phyloP scores from a whole-genome alignment of 2,888 invertebrate species.

The Cactoblastis cactorum region DNA sequence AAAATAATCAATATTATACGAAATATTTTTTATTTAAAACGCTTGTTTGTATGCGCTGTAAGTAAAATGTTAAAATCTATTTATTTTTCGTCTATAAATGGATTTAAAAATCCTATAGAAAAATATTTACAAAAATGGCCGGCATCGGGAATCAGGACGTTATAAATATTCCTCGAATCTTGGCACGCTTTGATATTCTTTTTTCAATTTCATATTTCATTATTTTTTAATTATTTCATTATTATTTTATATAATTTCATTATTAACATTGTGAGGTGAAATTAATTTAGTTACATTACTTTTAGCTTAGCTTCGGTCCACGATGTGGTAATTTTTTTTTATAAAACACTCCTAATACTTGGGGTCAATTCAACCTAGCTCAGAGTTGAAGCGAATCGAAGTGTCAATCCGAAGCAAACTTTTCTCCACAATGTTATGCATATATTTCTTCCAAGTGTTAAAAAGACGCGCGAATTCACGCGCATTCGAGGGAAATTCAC shows the following conservation, averaged over 20 bases:
- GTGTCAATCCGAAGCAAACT: too few species aligned
- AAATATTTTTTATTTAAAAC: conserved; percentile 6
- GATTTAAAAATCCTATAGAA: conserved; percentile 49
- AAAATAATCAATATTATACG: not conserved
- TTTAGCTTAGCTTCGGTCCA: too few species aligned
- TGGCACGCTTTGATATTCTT: conserved; percentile 46
- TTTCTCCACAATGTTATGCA: too few species aligned
- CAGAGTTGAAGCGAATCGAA: too few species aligned
- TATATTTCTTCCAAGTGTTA: too few species aligned
- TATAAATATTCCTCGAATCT: conserved; percentile 26
- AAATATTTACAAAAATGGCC: conserved; percentile 54
- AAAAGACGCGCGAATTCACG: too few species aligned
- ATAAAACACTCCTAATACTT: too few species aligned
- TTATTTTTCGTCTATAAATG: conserved; percentile 35
- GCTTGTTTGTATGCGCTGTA: conserved; percentile 18
- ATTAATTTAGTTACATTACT: too few species aligned
- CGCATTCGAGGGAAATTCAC: too few species aligned
- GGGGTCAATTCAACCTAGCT: too few species aligned
- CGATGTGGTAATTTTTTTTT: too few species aligned
- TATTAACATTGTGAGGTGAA: too few species aligned
- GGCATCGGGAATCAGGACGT: conserved; percentile 44
- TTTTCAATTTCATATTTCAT: conserved; percentile 2
- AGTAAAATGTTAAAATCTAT: conserved; percentile 20
- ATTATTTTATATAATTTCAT: not conserved
- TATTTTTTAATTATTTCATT: not conserved